Conservation (phyloP, 35 echinoderm and acorn worm genomes). For the Diadema setosum region DNA sequence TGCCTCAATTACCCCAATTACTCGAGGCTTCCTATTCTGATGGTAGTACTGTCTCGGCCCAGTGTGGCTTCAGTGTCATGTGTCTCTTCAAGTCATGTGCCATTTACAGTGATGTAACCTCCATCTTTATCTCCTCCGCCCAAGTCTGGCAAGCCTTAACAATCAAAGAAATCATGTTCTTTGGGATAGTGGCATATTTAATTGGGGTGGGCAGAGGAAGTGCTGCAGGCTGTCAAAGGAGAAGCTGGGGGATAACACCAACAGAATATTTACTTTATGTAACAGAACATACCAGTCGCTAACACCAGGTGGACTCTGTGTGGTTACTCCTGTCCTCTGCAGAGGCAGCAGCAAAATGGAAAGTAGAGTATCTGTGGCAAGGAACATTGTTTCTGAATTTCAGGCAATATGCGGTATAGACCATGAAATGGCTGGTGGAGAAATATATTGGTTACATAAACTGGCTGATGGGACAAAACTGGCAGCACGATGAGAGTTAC, state of each 20-base stretch:
- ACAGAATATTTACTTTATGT: conserved; percentile 44
- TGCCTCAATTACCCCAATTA: neutral
- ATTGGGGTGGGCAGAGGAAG: conserved; percentile 45
- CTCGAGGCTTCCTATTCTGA: conserved; percentile 13
- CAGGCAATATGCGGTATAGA: no score
- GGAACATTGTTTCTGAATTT: no score
- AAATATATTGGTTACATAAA: no score
- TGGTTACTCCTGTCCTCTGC: no score
- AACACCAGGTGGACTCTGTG: no score
- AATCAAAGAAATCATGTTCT: conserved; percentile 49
- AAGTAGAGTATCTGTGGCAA: no score
- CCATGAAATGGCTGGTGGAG: no score
- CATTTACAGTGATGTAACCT: conserved; percentile 2
- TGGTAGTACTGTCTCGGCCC: conserved; percentile 51
- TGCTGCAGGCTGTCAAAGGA: conserved; percentile 29
- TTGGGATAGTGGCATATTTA: conserved; percentile 27
- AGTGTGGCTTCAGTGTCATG: conserved; percentile 3
- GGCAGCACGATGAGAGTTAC: no score
- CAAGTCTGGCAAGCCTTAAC: conserved; percentile 1
- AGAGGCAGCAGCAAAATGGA: no score
- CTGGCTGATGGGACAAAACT: no score
- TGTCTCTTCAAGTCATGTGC: neutral
- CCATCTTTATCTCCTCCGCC: conserved; percentile 18
- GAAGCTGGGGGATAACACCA: neutral
- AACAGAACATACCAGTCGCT: neutral